Base-by-base conservation (phyloP, 2,113 vertebrate genomes). In the Empidonax alnorum region DNA sequence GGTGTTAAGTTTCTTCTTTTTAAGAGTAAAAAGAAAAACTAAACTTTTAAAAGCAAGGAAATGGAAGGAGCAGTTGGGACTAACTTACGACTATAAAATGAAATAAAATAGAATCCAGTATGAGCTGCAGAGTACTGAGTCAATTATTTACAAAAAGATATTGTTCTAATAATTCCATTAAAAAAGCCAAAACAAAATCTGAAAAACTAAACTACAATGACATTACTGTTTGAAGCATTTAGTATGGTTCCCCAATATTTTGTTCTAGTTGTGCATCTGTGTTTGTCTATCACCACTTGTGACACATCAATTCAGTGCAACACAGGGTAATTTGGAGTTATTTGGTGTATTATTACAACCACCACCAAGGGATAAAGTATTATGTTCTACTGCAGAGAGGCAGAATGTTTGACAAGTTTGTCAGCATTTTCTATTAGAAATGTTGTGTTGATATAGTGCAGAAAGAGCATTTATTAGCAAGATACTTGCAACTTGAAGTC, bases 341-440 rank as follows among this genome's bases (percentile, higher is more conserved):
- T 87, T 69, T 56, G 10, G 30, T 65, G 4, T 52, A 84, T 78
- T 62, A 58, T 47, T 25, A 68, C 55, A 69, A 7, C 12, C 58
- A 23, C 8, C 50, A 14, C 14, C 33, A 41, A 73, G 21, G 17
- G 9, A 27, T 4, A 59, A 20, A 50, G 6, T 24, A 47, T 41
- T 66, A 44, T 37, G 14, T 63, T 49, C 24, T 41, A 28, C 28
- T 79, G 33, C 20, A 80, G 63, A 86, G 18, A 58, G 19, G 35
- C 7, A 53, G 17, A 91, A 76, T 39, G 11, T 35, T 83, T 84
- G 53, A 79, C 49, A 80, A 50, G 53, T 42, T 46, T 79, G 41
- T 88, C 62, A 79, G 22, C 25, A 58, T 55, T 72, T 94, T 72
- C 58, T 53, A 7, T 59, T 71, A 90, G 31, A 92, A 83, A 53